Conservation (phyloP, 1,140 invertebrate genomes). For the Belonocnema kinseyi region DNA sequence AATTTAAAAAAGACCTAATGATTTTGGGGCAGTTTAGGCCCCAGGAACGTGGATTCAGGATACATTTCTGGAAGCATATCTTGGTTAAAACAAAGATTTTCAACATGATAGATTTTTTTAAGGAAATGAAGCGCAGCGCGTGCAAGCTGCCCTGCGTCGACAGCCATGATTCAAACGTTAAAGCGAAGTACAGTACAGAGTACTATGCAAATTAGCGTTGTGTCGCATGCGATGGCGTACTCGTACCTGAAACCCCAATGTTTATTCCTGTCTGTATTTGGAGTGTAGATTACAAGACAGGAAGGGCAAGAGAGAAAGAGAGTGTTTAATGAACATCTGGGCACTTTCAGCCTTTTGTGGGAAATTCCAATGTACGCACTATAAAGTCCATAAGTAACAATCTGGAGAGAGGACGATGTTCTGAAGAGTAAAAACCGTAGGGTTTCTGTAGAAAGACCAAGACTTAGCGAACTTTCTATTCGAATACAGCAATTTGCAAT, state of each 20-base stretch:
- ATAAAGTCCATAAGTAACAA: neutral
- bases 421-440: neutral
- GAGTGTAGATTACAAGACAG: conserved; percentile 43
- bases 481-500: too few relatives aligned
- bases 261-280: conserved; percentile 54
- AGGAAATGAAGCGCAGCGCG: conserved; percentile 42
- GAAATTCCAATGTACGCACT: conserved; percentile 34
- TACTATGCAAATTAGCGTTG: conserved; percentile 49
- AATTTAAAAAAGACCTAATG: too few relatives aligned
- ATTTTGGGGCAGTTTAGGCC: too few relatives aligned
- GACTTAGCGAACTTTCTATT: too few relatives aligned
- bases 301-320: conserved; percentile 30
- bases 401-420: neutral
- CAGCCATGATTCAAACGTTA: conserved; percentile 16
- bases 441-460: too few relatives aligned
- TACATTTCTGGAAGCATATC: too few relatives aligned
- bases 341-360: conserved; percentile 53
- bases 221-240: conserved; percentile 46
- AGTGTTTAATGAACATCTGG: conserved; percentile 45
- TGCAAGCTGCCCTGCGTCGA: conserved; percentile 36
- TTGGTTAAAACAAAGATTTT: neutral
- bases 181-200: conserved; percentile 46
- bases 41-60: too few relatives aligned
- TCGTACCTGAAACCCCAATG: conserved; percentile 46
- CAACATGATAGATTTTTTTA: neutral